Conservation (phyloP, 2,797 vertebrate species). For the Syngnathus rostellatus region DNA sequence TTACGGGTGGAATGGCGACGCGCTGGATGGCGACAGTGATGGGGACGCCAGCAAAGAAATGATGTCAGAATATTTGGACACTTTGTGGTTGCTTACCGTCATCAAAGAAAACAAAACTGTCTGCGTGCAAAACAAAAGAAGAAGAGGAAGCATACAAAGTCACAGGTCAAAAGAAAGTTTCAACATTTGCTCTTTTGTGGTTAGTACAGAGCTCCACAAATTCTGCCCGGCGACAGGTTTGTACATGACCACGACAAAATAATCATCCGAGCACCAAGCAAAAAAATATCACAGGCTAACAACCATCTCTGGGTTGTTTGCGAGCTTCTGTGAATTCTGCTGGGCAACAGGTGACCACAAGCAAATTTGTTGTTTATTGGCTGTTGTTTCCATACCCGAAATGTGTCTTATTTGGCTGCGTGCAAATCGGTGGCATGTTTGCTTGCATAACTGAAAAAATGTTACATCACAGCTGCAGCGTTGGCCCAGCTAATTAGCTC, state of each 20-base stretch:
- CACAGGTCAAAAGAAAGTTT: background rate
- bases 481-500: conserved; percentile 16
- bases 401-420: background rate
- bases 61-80: conserved; percentile 49
- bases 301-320: no score
- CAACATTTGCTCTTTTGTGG: background rate
- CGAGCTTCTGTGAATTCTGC: background rate
- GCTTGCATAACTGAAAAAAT: conserved; percentile 6
- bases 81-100: conserved; percentile 69
- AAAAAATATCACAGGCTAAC: background rate
- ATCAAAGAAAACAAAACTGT: conserved; percentile 78
- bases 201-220: background rate
- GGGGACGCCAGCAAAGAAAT: conserved; percentile 49
- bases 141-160: conserved; percentile 36
- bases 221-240: background rate
- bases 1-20: conserved; percentile 3
- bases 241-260: background rate
- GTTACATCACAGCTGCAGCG: conserved; percentile 25
- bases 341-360: background rate
- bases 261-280: background rate
- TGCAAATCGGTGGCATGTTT: background rate
- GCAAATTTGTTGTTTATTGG: background rate
- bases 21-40: conserved; percentile 61
- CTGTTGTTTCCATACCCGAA: background rate
- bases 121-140: conserved; percentile 54